A percentile compares a stretch with the other conserved stretches of the same genome.
phyloP scores from a whole-genome alignment of 2,888 invertebrate genomes.

The Globia sparganii region DNA sequence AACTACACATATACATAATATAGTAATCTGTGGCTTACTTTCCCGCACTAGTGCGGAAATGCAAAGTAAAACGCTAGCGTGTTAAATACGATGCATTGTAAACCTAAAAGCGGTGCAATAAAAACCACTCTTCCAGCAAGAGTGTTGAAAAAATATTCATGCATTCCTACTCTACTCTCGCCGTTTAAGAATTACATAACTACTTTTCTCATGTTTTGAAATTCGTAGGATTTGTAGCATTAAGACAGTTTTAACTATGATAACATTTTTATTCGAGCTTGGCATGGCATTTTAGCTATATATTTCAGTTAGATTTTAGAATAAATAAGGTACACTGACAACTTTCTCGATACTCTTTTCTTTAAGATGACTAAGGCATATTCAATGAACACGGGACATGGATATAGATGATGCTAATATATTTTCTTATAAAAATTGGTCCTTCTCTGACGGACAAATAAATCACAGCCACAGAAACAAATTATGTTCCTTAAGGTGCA shows the following conservation, averaged over 20 bases:
- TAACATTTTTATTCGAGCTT: constrained; percentile 10
- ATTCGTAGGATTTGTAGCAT: constrained; percentile 15
- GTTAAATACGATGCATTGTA: not conserved
- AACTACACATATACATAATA: too few species aligned
- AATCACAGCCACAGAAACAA: constrained; percentile 2
- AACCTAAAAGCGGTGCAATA: not conserved
- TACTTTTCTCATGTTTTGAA: constrained; percentile 14
- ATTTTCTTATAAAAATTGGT: not conserved
- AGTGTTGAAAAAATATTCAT: not conserved
- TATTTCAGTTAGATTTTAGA: not conserved
- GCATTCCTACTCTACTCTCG: not conserved
- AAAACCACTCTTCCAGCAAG: not conserved
- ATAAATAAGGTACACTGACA: not conserved
- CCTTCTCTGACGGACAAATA: not conserved
- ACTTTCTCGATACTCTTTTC: not conserved
- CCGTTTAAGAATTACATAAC: constrained; percentile 16
- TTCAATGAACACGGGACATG: too few species aligned
- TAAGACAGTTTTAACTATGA: constrained; percentile 8
- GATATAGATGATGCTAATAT: not conserved
- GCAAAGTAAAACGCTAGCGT: not conserved
- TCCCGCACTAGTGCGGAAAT: not conserved
- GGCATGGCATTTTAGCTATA: constrained; percentile 1
- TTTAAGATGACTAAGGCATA: not conserved
- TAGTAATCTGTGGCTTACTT: not conserved
- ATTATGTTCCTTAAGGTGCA: too few species aligned